Conservation (phyloP, 2,888 invertebrate genomes). For the Idaea biselata region DNA sequence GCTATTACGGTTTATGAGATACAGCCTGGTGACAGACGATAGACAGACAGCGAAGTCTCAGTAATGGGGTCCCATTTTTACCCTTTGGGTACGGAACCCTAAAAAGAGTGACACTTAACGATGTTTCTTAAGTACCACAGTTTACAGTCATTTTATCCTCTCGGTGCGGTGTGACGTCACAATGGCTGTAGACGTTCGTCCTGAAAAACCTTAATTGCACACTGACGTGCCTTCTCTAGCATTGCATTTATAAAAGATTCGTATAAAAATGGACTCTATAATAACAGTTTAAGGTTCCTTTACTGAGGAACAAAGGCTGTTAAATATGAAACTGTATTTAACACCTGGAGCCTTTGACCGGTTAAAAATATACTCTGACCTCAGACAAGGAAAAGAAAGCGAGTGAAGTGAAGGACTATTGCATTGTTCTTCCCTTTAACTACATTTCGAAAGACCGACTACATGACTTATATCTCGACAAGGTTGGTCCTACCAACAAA, state of each 20-base stretch:
- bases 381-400: constrained; percentile 5
- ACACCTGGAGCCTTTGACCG: constrained; percentile 41
- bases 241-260: constrained; percentile 39
- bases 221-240: constrained; percentile 48
- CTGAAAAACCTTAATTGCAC: constrained; percentile 74
- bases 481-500: constrained; percentile 56
- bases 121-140: constrained; percentile 53
- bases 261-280: constrained; percentile 37
- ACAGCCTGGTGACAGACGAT: no score
- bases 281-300: neutral
- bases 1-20: no score
- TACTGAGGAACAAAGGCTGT: constrained; percentile 15
- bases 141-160: constrained; percentile 57
- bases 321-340: constrained; percentile 41
- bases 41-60: no score
- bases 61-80: no score
- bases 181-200: constrained; percentile 57
- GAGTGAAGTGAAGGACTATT: neutral
- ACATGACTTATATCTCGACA: constrained; percentile 40
- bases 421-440: neutral
- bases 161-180: constrained; percentile 54
- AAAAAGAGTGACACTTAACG: constrained; percentile 51
- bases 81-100: no score
- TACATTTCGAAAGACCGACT: constrained; percentile 45
- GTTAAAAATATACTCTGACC: constrained; percentile 38